Evolutionary conservation across 2,888 invertebrate genomes (phyloP).

Genomic region (Lampropteryx suffumata): DNA sequence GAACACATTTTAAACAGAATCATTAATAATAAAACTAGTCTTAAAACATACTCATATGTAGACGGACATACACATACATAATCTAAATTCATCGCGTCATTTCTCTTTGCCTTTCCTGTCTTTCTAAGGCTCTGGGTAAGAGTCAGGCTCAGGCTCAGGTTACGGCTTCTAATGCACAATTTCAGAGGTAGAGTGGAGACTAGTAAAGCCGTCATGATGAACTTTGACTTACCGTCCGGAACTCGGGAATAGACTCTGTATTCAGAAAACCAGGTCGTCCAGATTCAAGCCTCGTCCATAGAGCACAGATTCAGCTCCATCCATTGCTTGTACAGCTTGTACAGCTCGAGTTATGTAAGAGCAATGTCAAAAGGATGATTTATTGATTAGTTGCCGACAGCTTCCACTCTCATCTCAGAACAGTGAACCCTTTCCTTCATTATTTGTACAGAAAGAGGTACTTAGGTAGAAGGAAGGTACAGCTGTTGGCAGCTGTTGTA

Average conservation of each 20-base stretch:
- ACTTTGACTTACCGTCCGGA: constrained; percentile 44
- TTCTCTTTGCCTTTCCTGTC: constrained; percentile 16
- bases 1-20: constrained; percentile 6
- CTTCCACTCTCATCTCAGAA: constrained; percentile 54
- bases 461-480: too few relatives aligned
- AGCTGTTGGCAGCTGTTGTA: too few relatives aligned
- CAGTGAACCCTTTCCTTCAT: constrained; percentile 51
- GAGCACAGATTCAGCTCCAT: constrained; percentile 39
- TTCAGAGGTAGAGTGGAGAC: too few relatives aligned
- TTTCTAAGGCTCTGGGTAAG: not conserved
- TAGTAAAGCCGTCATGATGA: constrained; percentile 45
- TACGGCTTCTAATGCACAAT: too few relatives aligned
- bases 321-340: constrained; percentile 40
- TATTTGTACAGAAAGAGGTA: too few relatives aligned
- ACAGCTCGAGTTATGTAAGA: constrained; percentile 43
- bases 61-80: constrained; percentile 8
- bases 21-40: constrained; percentile 9
- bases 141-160: too few relatives aligned
- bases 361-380: constrained; percentile 50
- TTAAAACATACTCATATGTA: constrained; percentile 28
- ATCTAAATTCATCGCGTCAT: not conserved
- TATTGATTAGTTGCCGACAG: constrained; percentile 45
- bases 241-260: constrained; percentile 48
- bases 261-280: constrained; percentile 49
- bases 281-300: constrained; percentile 40